Evolutionary conservation across 53 echinoderm and acorn worm genomes (phyloP).

Genomic region (Holothuria scabra): DNA sequence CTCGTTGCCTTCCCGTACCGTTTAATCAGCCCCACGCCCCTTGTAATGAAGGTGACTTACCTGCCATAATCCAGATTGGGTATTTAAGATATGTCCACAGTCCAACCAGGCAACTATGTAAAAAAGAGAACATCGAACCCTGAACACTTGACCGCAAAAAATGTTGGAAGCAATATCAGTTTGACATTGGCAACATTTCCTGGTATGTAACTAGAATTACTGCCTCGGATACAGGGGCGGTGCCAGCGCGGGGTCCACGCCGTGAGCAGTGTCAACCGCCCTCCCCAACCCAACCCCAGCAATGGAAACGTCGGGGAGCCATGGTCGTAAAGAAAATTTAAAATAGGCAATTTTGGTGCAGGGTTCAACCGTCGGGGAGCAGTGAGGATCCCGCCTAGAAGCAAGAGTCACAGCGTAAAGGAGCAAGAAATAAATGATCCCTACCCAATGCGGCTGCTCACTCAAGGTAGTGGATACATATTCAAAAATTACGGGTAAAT

Average conservation of each 20-base stretch:
- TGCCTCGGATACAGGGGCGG: constrained; percentile 6
- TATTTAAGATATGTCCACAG: neutral
- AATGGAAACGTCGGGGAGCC: neutral
- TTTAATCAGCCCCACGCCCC: too few relatives aligned
- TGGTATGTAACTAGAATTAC: constrained; percentile 8
- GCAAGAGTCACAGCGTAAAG: too few relatives aligned
- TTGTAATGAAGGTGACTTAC: neutral
- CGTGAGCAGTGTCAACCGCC: constrained; percentile 8
- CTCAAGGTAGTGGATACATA: too few relatives aligned
- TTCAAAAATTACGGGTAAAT: too few relatives aligned
- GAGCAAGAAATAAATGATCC: too few relatives aligned
- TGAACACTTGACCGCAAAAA: constrained; percentile 13
- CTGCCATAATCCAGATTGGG: constrained; percentile 9
- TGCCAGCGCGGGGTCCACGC: neutral
- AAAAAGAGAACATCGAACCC: neutral
- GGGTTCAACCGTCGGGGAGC: too few relatives aligned
- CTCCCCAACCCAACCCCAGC: neutral
- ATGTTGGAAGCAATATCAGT: constrained; percentile 6
- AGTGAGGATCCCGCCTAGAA: too few relatives aligned
- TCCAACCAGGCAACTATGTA: constrained; percentile 9
- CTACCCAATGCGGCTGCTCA: too few relatives aligned
- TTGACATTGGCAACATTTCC: neutral
- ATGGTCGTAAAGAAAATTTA: neutral
- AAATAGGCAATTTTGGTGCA: neutral
- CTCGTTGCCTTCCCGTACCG: too few relatives aligned